Evolutionary conservation across 2,888 invertebrate genomes (phyloP).

Genomic region (Zaprionus obscuricornis): DNA sequence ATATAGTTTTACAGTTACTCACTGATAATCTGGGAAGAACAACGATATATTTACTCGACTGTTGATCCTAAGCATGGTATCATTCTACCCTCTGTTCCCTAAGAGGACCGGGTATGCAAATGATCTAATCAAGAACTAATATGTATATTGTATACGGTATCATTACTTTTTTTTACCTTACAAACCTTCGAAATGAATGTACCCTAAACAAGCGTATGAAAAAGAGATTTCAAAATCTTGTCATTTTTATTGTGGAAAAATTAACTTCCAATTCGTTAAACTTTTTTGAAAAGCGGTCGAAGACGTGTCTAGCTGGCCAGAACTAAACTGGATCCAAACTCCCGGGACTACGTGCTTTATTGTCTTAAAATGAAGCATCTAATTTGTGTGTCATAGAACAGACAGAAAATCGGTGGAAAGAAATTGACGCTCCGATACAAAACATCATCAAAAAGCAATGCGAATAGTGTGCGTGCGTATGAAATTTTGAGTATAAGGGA

Average conservation of each 20-base stretch:
- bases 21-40: too few relatives aligned
- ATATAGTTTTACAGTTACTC: too few relatives aligned
- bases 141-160: too few relatives aligned
- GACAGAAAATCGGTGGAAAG: constrained; percentile 15
- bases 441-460: constrained; percentile 22
- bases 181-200: too few relatives aligned
- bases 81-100: too few relatives aligned
- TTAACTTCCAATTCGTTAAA: constrained; percentile 55
- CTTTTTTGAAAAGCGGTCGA: constrained; percentile 45
- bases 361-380: constrained; percentile 61
- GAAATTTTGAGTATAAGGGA: too few relatives aligned
- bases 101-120: too few relatives aligned
- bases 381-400: constrained; percentile 51
- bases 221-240: constrained; percentile 28
- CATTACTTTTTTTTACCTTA: too few relatives aligned
- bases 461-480: too few relatives aligned
- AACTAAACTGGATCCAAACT: constrained; percentile 44
- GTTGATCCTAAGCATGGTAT: too few relatives aligned
- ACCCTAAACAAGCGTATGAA: constrained; percentile 5
- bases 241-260: constrained; percentile 53
- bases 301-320: constrained; percentile 40
- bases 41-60: too few relatives aligned
- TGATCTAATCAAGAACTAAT: too few relatives aligned
- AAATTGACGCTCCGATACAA: constrained; percentile 69
- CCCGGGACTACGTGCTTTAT: constrained; percentile 62